Evolutionary conservation across 2,113 vertebrate genomes (phyloP).

Genomic region (Litocranius walleri): DNA sequence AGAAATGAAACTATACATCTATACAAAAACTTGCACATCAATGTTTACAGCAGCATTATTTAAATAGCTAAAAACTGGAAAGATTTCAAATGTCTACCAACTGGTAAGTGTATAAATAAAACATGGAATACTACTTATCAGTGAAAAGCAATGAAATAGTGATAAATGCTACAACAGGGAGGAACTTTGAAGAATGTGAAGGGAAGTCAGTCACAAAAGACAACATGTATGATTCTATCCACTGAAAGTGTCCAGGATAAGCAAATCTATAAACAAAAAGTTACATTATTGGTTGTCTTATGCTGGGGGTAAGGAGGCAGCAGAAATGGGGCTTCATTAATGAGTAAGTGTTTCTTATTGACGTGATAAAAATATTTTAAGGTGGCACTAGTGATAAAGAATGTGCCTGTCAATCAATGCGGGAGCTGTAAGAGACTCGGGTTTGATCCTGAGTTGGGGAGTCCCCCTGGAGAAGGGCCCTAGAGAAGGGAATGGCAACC

Average conservation of each 20-base stretch:
- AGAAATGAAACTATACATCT: background rate
- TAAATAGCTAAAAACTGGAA: background rate
- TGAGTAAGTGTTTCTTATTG: background rate
- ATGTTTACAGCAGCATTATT: background rate
- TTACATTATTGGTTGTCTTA: background rate
- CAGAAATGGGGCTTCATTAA: background rate
- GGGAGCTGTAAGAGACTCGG: background rate
- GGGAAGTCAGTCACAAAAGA: background rate
- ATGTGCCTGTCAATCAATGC: background rate
- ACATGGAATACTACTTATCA: background rate
- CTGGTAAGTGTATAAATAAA: background rate
- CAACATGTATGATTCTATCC: background rate
- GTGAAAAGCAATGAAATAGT: background rate
- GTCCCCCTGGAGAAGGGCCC: background rate
- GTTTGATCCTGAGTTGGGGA: background rate
- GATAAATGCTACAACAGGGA: background rate
- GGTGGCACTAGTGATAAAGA: rapidly evolving
- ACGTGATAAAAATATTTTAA: background rate
- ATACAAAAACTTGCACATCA: background rate
- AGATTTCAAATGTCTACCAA: background rate
- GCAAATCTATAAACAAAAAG: background rate
- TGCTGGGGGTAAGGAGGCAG: background rate
- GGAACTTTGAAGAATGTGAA: background rate
- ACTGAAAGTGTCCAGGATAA: background rate
- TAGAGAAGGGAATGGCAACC: background rate